Percentiles rank a stretch among this genome's conserved stretches.
Conservation (phyloP, 2,113 vertebrate genomes). For the Dicentrarchus labrax region DNA sequence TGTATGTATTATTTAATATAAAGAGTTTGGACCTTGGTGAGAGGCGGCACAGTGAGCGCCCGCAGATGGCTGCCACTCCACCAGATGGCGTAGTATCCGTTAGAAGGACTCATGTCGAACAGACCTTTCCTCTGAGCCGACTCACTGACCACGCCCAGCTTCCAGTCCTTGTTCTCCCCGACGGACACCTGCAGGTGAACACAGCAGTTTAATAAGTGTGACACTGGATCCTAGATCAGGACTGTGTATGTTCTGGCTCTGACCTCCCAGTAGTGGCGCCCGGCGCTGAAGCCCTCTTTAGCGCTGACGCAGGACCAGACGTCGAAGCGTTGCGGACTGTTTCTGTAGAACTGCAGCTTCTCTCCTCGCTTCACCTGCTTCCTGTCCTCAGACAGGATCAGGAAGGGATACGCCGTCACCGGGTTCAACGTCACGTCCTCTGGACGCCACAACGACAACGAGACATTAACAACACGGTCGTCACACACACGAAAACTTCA, state of each 20-base stretch:
- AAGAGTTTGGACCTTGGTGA: slow-evolving; percentile 69
- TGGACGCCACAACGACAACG: slow-evolving; percentile 20
- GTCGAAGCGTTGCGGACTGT: slow-evolving; percentile 80
- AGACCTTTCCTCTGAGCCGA: slow-evolving; percentile 84
- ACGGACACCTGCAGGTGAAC: slow-evolving; percentile 78
- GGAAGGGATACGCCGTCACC: slow-evolving; percentile 84
- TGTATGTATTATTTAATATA: too few species aligned
- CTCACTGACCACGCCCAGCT: slow-evolving; percentile 81
- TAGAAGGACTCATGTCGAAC: slow-evolving; percentile 83
- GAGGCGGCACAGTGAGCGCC: slow-evolving; percentile 73
- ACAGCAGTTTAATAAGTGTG: background rate
- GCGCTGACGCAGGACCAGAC: slow-evolving; percentile 83
- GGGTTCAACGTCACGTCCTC: slow-evolving; percentile 84
- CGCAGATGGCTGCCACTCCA: slow-evolving; percentile 79
- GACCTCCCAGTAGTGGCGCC: slow-evolving; percentile 87
- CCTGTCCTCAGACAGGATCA: slow-evolving; percentile 83
- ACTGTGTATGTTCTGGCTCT: background rate
- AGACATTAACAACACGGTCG: too few species aligned
- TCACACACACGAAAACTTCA: too few species aligned
- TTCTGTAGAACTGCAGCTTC: slow-evolving; percentile 84
- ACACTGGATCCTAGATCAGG: background rate
- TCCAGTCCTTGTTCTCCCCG: slow-evolving; percentile 84
- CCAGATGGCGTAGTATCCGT: slow-evolving; percentile 84
- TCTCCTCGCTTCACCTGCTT: slow-evolving; percentile 84
- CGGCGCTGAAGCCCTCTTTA: slow-evolving; percentile 77